Conservation (phyloP, 2,113 vertebrate genomes). For the Campylomormyrus numenius region DNA sequence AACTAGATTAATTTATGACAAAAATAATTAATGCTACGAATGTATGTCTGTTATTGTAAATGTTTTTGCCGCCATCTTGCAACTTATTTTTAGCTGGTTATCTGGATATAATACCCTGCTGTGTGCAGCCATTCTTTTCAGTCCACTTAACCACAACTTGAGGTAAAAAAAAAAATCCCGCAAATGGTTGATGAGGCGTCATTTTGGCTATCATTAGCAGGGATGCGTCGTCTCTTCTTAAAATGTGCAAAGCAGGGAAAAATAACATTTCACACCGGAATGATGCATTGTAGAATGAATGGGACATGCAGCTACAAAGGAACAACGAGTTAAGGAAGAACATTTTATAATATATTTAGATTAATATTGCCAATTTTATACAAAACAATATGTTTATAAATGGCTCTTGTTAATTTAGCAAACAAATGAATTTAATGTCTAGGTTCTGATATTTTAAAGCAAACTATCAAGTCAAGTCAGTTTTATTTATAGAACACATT, state of each 20-base stretch:
- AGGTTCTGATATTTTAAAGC: not conserved
- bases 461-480: not conserved
- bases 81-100: not conserved
- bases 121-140: not conserved
- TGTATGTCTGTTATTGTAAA: not conserved
- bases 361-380: not conserved
- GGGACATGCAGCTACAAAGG: not conserved
- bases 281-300: not conserved
- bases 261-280: not conserved
- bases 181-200: not conserved
- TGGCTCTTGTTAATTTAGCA: not conserved
- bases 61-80: not conserved
- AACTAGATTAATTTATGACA: not conserved
- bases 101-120: not conserved
- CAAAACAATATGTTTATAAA: not conserved
- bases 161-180: not conserved
- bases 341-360: not conserved
- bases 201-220: not conserved
- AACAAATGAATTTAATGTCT: not conserved
- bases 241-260: not conserved
- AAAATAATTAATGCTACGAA: not conserved
- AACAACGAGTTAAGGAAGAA: not conserved
- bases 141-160: not conserved
- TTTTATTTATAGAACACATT: not conserved
- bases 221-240: not conserved